Base-by-base conservation (phyloP, 1,140 invertebrate species). In the Camponotus pennsylvanicus region DNA sequence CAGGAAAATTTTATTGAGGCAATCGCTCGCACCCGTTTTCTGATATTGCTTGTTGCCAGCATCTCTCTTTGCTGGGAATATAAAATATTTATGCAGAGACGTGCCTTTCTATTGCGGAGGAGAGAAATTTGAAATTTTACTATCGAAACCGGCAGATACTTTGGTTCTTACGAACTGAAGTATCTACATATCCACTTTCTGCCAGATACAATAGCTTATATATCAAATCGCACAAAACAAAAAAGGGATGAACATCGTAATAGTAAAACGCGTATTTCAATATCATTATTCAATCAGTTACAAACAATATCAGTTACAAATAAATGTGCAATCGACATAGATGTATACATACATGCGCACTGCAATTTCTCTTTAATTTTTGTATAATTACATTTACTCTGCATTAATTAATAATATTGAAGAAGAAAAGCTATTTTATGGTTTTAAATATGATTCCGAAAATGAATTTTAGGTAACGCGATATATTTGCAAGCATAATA, bases 101-200 rank as follows among this genome's bases (percentile, higher is more conserved):
- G 45, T 63, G 73, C 32, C 87, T 52, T 27, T 27, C 49, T 73
- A 83, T 78, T 83, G 76, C 71, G 71, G 40, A 42, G 49, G 52
- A 88, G 67, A 63, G 55, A 89, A 89, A 89, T 89, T 89, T 89
- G 88, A 89, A 89, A 89, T 89, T 89, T 89, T 89, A 89, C 88
- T 82, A 67, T 42, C 69, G 42, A 21, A 40, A 63, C 42, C 69
- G 37, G 63, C 66, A 80, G 59, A 42, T 78, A 78, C 42, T 66
- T 78, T 78, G 63, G 73, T 66, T 76, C 40, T 64, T 45, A 32
- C 57, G 21, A 80, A 80, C 78, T 70, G 37, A 70, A 70, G 21
- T 32, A 45, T 2, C 42, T 45, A 45, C 21, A n/a, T 87, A 87
- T 87, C 85, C 71, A 82, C 71, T 63, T 88, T 59, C 61, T 32